Base-by-base conservation (phyloP, 1,140 invertebrate genomes). In the Formica selysi region DNA sequence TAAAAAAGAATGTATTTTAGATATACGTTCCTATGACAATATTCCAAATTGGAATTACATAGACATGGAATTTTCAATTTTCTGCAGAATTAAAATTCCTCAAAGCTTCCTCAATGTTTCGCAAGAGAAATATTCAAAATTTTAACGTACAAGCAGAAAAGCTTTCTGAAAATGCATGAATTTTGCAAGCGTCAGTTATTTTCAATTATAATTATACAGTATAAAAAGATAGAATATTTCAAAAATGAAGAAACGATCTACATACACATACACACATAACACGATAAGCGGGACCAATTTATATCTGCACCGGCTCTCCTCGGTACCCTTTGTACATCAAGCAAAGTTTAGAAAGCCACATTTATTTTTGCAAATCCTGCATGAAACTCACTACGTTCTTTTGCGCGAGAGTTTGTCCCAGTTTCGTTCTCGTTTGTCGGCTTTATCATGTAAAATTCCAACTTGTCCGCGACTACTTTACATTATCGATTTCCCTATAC, bases 381-480 rank as follows among this genome's bases (percentile, higher is more conserved):
- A 32, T 76, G 76, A 61, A 85, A 64, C 38, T 41, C 38, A 54
- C 83, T 57, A 22, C 41, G 74, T 85, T 67, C 83, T 67, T 79
- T 67, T 79, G 19, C 22, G 26, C 64, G 48, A 48, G 64, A 85
- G 79, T 83, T 73, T 73, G 79, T 83, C 68, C 79, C 38, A 83
- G 79, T 83, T 83, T 83, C 79, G 54, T 83, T 61, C 79, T 83
- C 79, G 79, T 83, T 83, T 83, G 79, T 83, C 54, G 79, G 68
- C 79, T 83, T 83, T 83, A 73, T 83, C 79, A 83, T 83, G 67
- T 73, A 85, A 79, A 85, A 79, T 67, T 85, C 65, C 64, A 36
- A 32, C 74, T 59, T 59, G 70, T 76, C 41, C 64, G 74, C 73
- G 41, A 67, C 44, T 32, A 74, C 62, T 85, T 85, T 79, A 80